Base-by-base conservation (phyloP, 2,888 invertebrate genomes). In the Odontocerum albicorne region DNA sequence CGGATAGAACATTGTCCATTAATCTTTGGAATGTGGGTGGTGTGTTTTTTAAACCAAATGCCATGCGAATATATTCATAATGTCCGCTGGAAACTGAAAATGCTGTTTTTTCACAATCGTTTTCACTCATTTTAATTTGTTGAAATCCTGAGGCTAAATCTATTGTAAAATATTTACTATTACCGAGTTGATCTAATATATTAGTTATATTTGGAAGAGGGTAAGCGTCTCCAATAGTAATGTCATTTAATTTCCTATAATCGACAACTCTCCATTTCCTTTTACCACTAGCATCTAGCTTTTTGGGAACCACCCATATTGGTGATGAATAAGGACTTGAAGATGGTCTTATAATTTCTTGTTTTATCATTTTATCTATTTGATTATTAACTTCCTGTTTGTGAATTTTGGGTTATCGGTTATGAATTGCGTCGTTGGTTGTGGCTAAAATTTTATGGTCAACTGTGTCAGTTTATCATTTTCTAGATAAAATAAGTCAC, bases 11-110 rank as follows among this genome's bases (percentile, higher is more conserved):
- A 49, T 62, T 65, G 38, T 70, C 66, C 70, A 71, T 71, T 16
- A 68, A 53, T 3, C 69, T 45, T 62, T 71, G 70, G 47, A 72
- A 71, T 0, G 70, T 70, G 1, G 67, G 66, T 0, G 72, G 72
- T 1, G 71, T 70, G 54, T 70, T 71, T 63, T 67, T 68, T 8
- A 74, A 64, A 2, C 68, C 71, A 59, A 72, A 68, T 0, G 68
- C 68, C 65, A 70, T 66, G 13, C 68, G 49, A 4, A 55, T 61
- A 46, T 64, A 72, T 55, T 71, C 66, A 39, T 63, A 69, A 51
- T 69, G 70, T 20, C 67, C 70, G 6, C 55, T 40, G 21, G 63
- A 64, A 7, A 65, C 64, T 2, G 64, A 63, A 55, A 71, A 71
- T 2, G 69, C 70, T 7, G 70, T 70, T 66, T 70, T 71, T 19